Conservation (phyloP, 2,797 vertebrate species). For the Chaetophractus vellerosus region DNA sequence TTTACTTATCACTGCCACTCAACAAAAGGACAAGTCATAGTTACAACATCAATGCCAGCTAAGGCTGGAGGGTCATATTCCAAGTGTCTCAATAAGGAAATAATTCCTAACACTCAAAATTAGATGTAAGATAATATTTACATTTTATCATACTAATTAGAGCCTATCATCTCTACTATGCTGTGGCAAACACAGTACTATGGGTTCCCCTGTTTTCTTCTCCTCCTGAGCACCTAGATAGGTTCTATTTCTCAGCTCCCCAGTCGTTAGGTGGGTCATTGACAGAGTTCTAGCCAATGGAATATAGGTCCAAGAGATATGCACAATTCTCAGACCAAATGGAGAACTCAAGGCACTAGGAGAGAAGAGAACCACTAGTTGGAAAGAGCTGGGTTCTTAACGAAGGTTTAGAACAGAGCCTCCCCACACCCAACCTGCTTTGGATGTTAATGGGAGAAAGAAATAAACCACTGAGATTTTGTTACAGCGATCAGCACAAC, state of each 20-base stretch:
- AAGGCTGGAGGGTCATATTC: not conserved
- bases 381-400: not conserved
- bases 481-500: not conserved
- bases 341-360: not conserved
- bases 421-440: not conserved
- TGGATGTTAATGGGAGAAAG: not conserved
- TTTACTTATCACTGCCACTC: constrained; percentile 5
- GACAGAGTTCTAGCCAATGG: not conserved
- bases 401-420: not conserved
- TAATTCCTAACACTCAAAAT: not conserved
- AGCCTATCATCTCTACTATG: not conserved
- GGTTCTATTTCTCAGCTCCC: not conserved
- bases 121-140: not conserved
- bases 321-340: not conserved
- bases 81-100: constrained; percentile 48
- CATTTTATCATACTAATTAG: constrained; percentile 3
- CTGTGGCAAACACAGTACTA: not conserved
- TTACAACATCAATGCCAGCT: not conserved
- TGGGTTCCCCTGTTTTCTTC: not conserved
- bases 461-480: not conserved
- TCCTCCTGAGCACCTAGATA: not conserved
- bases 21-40: not conserved
- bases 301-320: not conserved
- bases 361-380: not conserved
- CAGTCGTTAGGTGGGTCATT: not conserved